Evolutionary conservation across 53 echinoderm and acorn worm genomes (phyloP).

Genomic region (Henricia sp.): DNA sequence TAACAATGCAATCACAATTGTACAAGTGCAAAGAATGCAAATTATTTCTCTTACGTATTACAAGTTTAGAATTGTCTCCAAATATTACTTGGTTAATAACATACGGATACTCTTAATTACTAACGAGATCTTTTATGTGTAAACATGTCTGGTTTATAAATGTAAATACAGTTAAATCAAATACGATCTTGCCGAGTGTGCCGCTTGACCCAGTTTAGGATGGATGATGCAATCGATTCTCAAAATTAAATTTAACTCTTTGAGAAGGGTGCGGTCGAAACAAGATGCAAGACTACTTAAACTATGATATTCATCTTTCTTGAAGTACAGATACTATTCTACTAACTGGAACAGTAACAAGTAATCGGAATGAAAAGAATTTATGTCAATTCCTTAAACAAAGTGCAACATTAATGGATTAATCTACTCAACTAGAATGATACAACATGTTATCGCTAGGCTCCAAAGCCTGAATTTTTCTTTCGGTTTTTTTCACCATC

Average conservation of each 20-base stretch:
- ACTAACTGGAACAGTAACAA: constrained; percentile 36
- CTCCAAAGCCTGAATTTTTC: background rate
- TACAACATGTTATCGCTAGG: constrained; percentile 15
- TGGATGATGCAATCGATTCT: constrained; percentile 6
- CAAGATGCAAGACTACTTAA: constrained; percentile 48
- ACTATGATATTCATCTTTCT: constrained; percentile 12
- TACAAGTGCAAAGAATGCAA: constrained; percentile 42
- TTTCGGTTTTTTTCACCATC: constrained; percentile 7
- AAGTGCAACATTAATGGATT: constrained; percentile 56
- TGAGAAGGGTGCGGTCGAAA: constrained; percentile 15
- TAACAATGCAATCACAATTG: constrained; percentile 48
- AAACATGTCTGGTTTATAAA: constrained; percentile 44
- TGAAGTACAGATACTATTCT: constrained; percentile 53
- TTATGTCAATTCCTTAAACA: constrained; percentile 24
- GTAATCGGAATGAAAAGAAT: constrained; percentile 35
- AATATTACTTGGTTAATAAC: constrained; percentile 9
- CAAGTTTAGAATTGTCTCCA: too few species aligned
- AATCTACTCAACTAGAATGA: constrained; percentile 24
- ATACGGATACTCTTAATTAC: constrained; percentile 29
- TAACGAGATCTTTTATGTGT: constrained; percentile 37
- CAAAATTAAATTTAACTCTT: background rate
- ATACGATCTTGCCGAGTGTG: constrained; percentile 4
- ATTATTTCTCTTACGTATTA: background rate
- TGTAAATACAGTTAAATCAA: constrained; percentile 49
- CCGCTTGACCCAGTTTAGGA: constrained; percentile 32